Conservation (phyloP, 2,113 vertebrate genomes). For the Hirundichthys speculiger region DNA sequence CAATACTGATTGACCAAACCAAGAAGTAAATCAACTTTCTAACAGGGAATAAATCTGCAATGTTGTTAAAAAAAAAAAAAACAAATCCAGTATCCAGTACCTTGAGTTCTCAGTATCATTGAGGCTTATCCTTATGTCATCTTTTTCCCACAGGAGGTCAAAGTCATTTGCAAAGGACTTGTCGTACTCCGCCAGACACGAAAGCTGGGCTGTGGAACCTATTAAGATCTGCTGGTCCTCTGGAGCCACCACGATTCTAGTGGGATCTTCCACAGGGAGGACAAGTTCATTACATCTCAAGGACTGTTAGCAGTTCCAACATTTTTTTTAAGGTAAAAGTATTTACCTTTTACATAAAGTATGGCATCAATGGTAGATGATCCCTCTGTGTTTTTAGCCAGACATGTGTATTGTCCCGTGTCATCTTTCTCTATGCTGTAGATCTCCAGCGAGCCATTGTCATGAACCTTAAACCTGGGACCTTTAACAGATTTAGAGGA, state of each 20-base stretch:
- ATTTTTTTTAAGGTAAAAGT: constrained; percentile 12
- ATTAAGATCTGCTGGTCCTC: constrained; percentile 83
- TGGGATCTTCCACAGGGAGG: constrained; percentile 84
- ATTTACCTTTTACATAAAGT: constrained; percentile 89
- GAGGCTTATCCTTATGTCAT: constrained; percentile 79
- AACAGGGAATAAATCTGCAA: no score
- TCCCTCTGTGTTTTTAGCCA: constrained; percentile 87
- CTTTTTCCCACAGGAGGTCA: constrained; percentile 90
- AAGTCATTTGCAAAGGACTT: constrained; percentile 85
- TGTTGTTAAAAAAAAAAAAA: constrained; percentile 3
- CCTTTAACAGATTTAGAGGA: constrained; percentile 78
- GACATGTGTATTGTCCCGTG: constrained; percentile 87
- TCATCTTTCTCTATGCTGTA: constrained; percentile 78
- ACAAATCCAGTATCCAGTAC: constrained; percentile 69
- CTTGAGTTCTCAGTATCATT: constrained; percentile 85
- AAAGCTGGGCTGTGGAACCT: constrained; percentile 83
- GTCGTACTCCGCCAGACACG: constrained; percentile 88
- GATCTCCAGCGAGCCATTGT: constrained; percentile 90
- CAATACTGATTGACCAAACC: constrained; percentile 36
- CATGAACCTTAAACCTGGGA: constrained; percentile 70
- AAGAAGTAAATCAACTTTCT: constrained; percentile 2
- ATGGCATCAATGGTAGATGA: constrained; percentile 83
- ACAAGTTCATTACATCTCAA: constrained; percentile 45
- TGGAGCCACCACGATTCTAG: constrained; percentile 82
- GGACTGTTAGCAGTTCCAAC: background rate